Base-by-base conservation (phyloP, 1,140 invertebrate genomes). In the Lineus longissimus region DNA sequence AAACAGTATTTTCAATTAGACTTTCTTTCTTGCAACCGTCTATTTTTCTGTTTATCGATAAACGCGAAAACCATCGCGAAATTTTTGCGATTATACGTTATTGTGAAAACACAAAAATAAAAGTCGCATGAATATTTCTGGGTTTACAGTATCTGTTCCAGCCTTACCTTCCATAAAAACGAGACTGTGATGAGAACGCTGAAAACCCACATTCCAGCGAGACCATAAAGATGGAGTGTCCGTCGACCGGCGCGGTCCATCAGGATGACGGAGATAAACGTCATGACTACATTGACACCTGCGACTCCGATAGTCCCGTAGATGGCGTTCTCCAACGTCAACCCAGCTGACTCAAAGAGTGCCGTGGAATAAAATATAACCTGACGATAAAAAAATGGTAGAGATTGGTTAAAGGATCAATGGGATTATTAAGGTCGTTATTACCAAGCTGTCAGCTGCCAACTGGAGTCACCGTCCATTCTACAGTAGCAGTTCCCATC, bases 331-430 rank as follows among this genome's bases (percentile, higher is more conserved):
- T 66, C 36, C 11, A 72, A 70, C 2, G 82, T 82, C 17, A 92
- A 75, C 1, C 86, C 86, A n/a, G 90, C 89, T 33, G 77, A 78
- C 66, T 81, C 71, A 76, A 92, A 92, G 66, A 92, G 91, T 6
- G 77, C 79, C 27, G 86, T 85, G 0, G 90, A 92, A 77, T 92
- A 93, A 77, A 89, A 91, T 80, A 92, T 91, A 23, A 93, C 88
- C 88, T 90, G 76, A 22, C 70, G 67, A 2, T 70, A 73, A 60
- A 61, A 66, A 63, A n/a, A n/a, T n/a, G n/a, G n/a, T n/a, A n/a
- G n/a, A n/a, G n/a, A n/a, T 61, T n/a, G 17, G 57, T 7, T n/a
- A 7, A 57, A 57, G 55, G n/a, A 13, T 61, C 36, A n/a, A 15
- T 33, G 4, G 2, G 0, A 58, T 58, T 2, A 19, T 47, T 19